A percentile compares a stretch with the other conserved stretches of the same genome.
phyloP scores from a whole-genome alignment of 64 coral and sea anemone genomes.

The Actinia tenebrosa region DNA sequence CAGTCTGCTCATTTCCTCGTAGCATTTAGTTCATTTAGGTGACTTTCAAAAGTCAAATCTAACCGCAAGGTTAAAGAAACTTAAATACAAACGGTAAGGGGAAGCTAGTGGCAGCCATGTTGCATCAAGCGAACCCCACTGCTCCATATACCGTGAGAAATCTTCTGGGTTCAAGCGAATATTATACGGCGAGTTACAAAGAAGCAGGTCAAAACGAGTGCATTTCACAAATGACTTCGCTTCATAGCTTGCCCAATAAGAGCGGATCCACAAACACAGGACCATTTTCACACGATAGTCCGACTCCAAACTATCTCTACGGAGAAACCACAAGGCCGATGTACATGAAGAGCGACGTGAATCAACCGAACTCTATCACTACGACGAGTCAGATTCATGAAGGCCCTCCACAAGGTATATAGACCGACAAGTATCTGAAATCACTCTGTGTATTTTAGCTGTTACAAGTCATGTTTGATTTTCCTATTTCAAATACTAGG shows the following conservation, averaged over 20 bases:
- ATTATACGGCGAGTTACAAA: constrained; percentile 71
- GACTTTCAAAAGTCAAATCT: constrained; percentile 99
- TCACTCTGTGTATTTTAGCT: constrained; percentile 84
- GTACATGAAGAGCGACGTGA: constrained; percentile 59
- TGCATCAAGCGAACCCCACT: constrained; percentile 78
- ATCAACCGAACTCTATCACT: constrained; percentile 41
- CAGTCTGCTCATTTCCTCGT: constrained; percentile 98
- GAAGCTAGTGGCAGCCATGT: constrained; percentile 46
- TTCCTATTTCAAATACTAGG: constrained; percentile 67
- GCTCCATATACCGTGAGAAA: constrained; percentile 88
- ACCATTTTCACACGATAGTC: constrained; percentile 67
- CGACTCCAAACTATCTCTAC: constrained; percentile 76
- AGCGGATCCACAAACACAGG: constrained; percentile 74
- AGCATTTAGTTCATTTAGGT: constrained; percentile 98
- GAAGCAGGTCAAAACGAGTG: constrained; percentile 77
- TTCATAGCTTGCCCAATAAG: constrained; percentile 81
- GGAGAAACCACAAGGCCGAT: constrained; percentile 70
- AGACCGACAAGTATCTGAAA: constrained; percentile 61
- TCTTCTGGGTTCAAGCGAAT: constrained; percentile 75
- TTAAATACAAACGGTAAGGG: constrained; percentile 47
- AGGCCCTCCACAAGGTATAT: constrained; percentile 70
- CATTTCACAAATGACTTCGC: constrained; percentile 93
- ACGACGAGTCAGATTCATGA: constrained; percentile 73
- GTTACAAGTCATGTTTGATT: constrained; percentile 83
- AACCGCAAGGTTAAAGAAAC: constrained; percentile 55